Evolutionary conservation across 2,113 vertebrate species (phyloP), one percentile per base, ranked within the genome.

Genomic region (Bambusicola thoracicus): DNA sequence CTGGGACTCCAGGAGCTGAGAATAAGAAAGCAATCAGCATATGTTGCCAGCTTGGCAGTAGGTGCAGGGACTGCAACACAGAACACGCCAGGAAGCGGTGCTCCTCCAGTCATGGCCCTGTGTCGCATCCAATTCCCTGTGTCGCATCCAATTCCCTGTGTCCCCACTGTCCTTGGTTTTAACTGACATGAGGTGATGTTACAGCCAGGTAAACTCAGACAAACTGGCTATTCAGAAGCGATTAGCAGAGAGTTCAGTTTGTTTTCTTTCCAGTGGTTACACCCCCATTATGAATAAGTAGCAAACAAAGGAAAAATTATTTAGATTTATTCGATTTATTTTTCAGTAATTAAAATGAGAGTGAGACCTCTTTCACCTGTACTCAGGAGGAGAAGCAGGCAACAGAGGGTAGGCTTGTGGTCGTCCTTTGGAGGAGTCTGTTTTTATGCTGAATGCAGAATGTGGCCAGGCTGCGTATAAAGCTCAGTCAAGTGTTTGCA

Each of bases 381-480:
- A 72, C 8, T 67, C 34, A 59, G 1, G 8, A 8, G 34, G 62
- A 61, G 38, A 84, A 68, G 13, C 9, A 75, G 17, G 9, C 29
- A 86, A 68, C 20, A 81, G 36, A 81, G 16, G 72, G 24, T 21
- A 40, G n/a, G 10, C 5, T 81, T 0, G 0, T 11, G 32, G 18
- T 34, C 56, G 7, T 58, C 30, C 38, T 44, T 1, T 1, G 4
- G 43, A 78, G 46, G 7, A 66, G 4, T 21, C 25, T 69, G 3
- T 48, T 4, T 59, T 87, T 72, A 6, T 30, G 27, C 21, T 59
- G 19, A 4, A 66, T 79, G 49, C 32, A 67, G 27, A 63, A 32
- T 8, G 32, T 3, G 32, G 6, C 16, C 53, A 55, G 34, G n/a
- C 18, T 84, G 29, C 25, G 84, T 16, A 6, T 59, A 53, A 29